Conservation (phyloP, 2,113 vertebrate genomes). For the Lutjanus erythropterus region DNA sequence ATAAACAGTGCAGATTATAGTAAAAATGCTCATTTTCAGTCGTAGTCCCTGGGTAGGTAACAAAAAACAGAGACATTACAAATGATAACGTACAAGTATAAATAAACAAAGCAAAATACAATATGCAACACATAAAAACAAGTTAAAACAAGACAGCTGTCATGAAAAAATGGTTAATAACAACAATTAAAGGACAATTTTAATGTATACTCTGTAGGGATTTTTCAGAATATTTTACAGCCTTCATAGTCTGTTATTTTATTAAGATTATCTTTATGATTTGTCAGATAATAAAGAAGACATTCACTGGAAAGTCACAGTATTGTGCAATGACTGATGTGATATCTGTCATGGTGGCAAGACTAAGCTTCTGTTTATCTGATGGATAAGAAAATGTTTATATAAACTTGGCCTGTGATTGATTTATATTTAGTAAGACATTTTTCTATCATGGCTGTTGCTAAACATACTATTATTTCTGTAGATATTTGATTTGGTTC, state of each 20-base stretch:
- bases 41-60: no score
- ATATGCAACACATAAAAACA: no score
- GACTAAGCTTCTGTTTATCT: neutral
- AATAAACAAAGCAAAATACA: no score
- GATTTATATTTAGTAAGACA: neutral
- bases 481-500: neutral
- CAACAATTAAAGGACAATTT: neutral
- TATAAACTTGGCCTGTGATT: neutral
- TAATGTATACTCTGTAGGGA: no score
- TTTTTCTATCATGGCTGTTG: neutral
- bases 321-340: neutral
- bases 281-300: slow-evolving; percentile 1
- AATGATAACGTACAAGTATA: no score
- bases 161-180: no score
- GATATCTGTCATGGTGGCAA: neutral
- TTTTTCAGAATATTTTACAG: neutral
- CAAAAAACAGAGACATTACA: no score
- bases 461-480: neutral
- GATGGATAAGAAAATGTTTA: neutral
- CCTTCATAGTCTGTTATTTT: neutral
- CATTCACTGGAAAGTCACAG: neutral
- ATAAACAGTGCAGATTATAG: no score
- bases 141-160: no score
- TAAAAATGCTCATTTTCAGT: no score
- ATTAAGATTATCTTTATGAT: neutral